Conservation (phyloP, 1,140 invertebrate species). For the Solenopsis invicta region DNA sequence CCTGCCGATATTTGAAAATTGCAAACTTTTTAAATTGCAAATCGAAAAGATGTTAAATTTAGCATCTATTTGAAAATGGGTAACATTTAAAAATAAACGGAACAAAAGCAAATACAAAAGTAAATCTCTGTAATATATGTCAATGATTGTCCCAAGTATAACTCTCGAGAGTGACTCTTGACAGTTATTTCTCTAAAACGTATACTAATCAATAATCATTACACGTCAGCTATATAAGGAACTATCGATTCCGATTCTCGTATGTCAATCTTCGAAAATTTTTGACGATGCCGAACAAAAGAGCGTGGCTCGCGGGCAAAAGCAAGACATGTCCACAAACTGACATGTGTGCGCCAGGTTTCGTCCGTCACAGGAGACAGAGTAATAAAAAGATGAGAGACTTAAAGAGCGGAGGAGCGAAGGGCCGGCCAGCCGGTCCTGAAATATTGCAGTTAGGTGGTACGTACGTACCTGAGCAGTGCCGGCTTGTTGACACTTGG, state of each 20-base stretch:
- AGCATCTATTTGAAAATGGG: too few relatives aligned
- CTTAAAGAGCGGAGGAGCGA: slow-evolving; percentile 20
- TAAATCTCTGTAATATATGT: not conserved
- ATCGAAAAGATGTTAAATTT: not conserved
- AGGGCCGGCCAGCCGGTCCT: not conserved
- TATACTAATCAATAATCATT: not conserved
- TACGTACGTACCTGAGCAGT: slow-evolving; percentile 76
- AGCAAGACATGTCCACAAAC: slow-evolving; percentile 20
- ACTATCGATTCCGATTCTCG: not conserved
- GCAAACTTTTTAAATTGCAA: too few relatives aligned
- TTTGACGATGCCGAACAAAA: slow-evolving; percentile 9
- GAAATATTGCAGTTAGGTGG: slow-evolving; percentile 60
- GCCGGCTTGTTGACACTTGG: slow-evolving; percentile 81
- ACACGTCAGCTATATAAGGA: not conserved
- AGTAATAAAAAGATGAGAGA: slow-evolving; percentile 64
- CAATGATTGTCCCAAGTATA: not conserved
- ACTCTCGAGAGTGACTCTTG: not conserved
- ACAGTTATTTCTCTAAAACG: not conserved
- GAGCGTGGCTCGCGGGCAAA: not conserved
- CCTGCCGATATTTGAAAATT: not conserved
- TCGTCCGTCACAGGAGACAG: slow-evolving; percentile 32
- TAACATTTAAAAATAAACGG: not conserved
- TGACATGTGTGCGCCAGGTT: slow-evolving; percentile 28
- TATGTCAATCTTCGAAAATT: slow-evolving; percentile 5
- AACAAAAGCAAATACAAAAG: slow-evolving; percentile 18